Percentiles rank a stretch among this genome's conserved stretches.
These are phyloP conservation scores for Euplexia lucipara DNA, from an alignment of 2,888 invertebrate genomes.

Conservation along the genomic window DNA sequence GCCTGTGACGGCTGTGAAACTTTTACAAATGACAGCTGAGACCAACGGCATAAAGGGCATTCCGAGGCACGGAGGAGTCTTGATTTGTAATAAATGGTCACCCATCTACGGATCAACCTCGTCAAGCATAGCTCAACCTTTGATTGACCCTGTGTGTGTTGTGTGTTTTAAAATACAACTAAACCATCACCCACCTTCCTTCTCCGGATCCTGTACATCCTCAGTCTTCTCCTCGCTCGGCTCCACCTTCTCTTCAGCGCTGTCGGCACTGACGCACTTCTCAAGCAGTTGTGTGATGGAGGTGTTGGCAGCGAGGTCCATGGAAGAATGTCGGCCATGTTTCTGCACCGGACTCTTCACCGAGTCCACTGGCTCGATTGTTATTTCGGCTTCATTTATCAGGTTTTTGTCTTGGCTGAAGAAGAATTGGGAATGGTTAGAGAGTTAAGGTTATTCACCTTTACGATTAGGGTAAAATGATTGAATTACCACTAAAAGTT, in stretches of 20 bases:
- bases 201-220: constrained; percentile 48
- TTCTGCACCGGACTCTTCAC: constrained; percentile 79
- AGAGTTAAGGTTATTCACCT: too few species aligned
- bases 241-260: constrained; percentile 55
- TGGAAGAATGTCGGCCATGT: constrained; percentile 87
- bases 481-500: too few species aligned
- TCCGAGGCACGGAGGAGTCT: too few species aligned
- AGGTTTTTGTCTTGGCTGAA: constrained; percentile 85
- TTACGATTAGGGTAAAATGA: too few species aligned
- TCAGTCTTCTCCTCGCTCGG: constrained; percentile 59
- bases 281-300: constrained; percentile 87
- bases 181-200: constrained; percentile 56
- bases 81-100: too few species aligned
- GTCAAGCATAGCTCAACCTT: too few species aligned
- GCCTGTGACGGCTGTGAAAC: too few species aligned
- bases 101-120: too few species aligned
- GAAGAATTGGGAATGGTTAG: not conserved
- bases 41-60: too few species aligned
- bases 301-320: constrained; percentile 85
- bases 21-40: too few species aligned
- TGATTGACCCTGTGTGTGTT: too few species aligned
- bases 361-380: constrained; percentile 82
- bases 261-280: constrained; percentile 81
- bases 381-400: constrained; percentile 86
- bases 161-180: too few species aligned